phyloP scores from a whole-genome alignment of 2,797 vertebrate species.

The Gymnoscopelus braueri region DNA sequence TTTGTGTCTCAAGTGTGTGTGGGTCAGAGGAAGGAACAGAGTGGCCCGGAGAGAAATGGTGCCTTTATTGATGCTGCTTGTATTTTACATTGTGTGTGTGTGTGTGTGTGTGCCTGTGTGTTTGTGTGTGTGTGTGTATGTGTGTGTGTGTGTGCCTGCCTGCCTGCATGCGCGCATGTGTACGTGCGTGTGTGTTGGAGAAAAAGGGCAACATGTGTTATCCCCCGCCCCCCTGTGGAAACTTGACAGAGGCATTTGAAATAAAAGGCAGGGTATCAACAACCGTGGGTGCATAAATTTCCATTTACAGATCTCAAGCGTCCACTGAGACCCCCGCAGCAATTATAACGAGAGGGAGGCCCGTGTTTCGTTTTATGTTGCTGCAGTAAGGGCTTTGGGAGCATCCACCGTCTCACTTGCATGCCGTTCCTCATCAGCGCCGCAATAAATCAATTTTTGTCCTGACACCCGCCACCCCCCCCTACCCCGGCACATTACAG shows the following conservation, averaged over 20 bases:
- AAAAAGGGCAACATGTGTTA: constrained; percentile 22
- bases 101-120: not conserved
- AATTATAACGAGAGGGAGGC: constrained; percentile 77
- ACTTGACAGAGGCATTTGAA: constrained; percentile 60
- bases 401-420: constrained; percentile 74
- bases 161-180: not conserved
- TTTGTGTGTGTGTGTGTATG: too few species aligned
- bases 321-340: constrained; percentile 77
- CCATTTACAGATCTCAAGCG: constrained; percentile 56
- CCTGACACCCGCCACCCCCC: constrained; percentile 48
- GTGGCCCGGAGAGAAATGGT: too few species aligned
- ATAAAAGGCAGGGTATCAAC: constrained; percentile 58
- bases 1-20: constrained; percentile 21
- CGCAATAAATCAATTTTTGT: constrained; percentile 86
- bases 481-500: constrained; percentile 49
- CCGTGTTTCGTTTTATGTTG: constrained; percentile 79
- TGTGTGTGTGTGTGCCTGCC: not conserved
- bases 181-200: too few species aligned
- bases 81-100: not conserved
- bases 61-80: not conserved
- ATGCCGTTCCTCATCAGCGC: constrained; percentile 81
- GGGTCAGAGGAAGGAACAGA: constrained; percentile 1
- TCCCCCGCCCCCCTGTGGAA: constrained; percentile 42
- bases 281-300: constrained; percentile 70
- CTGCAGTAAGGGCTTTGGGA: constrained; percentile 72